Conservation (phyloP, 2,113 vertebrate species). For the Oriolus oriolus region DNA sequence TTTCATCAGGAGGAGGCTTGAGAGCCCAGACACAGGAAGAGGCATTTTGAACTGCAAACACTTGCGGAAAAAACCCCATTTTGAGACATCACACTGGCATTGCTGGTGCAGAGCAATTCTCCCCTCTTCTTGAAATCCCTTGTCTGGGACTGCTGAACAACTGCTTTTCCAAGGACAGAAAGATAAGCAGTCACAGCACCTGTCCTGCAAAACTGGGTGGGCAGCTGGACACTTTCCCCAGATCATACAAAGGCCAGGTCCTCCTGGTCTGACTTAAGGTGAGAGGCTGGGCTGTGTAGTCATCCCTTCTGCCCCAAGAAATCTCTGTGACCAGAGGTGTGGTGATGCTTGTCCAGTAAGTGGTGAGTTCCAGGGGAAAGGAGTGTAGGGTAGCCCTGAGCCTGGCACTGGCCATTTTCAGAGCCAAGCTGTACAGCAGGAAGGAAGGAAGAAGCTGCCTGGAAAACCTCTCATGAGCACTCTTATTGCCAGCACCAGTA, state of each 20-base stretch:
- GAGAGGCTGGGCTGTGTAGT: background rate
- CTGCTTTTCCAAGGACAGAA: background rate
- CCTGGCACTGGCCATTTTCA: background rate
- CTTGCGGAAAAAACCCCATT: background rate
- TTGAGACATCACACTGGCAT: rapidly evolving
- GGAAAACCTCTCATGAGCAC: background rate
- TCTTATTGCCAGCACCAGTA: background rate
- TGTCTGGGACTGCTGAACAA: background rate
- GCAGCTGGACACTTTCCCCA: background rate
- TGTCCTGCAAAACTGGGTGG: background rate
- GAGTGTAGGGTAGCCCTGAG: background rate
- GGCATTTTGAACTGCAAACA: background rate
- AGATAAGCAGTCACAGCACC: background rate
- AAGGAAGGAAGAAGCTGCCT: background rate
- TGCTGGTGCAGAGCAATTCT: background rate
- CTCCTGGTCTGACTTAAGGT: background rate
- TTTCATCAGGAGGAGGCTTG: background rate
- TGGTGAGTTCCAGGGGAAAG: background rate
- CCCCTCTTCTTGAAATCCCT: background rate
- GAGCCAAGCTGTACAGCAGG: background rate
- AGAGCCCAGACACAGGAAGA: background rate
- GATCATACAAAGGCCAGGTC: background rate
- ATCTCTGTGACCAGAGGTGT: background rate
- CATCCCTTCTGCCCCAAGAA: background rate
- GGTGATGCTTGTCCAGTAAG: background rate